Base-by-base conservation (phyloP, 2,113 vertebrate species). In the Protobothrops flavoviridis region DNA sequence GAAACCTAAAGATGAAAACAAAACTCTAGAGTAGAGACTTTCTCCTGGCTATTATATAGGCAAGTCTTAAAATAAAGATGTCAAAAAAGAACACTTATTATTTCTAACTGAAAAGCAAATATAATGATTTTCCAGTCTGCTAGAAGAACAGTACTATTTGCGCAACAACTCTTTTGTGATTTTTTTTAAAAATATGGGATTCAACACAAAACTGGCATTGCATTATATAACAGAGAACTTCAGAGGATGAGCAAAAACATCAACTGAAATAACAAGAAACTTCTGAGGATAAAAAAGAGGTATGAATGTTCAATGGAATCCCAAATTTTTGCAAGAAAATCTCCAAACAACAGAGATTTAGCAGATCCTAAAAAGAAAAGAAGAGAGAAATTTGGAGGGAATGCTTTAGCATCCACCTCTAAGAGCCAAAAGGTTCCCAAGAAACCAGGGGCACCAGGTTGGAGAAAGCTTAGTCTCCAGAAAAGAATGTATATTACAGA, bases 41-140 rank as follows among this genome's bases (percentile, higher is more conserved):
- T 3, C 85, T 91, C 50, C 93, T 90, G 89, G 85, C 85, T 61
- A 94, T 94, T 12, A 57, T 9, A 21, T 0, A 8, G 45, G 81
- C 57, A 95, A 90, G 17, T 24, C 74, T 52, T 10, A 89, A 87
- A 93, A 93, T 57, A 0, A 74, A 87, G 57, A 91, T 29, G n/a
- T 91, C 91, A 43, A 50, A 94, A 11, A 87, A 94, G 69, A 95
- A 61, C 21, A 43, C 50, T 85, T 85, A 90, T 93, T 93, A 91
- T 59, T 50, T 88, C 1, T 12, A 92, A 39, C 9, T 45, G 53
- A 95, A 93, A 4, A 88, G 85, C 74, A 94, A 95, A 90, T 7
- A 5, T 8, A 88, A 50, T 10, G 89, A 93, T 88, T 91, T 86
- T 59, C 86, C 86, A 91, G 26, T 74, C 11, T 90, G 53, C 61